Evolutionary conservation across 2,113 vertebrate genomes (phyloP).

Genomic region (Xyliphius kryptos): DNA sequence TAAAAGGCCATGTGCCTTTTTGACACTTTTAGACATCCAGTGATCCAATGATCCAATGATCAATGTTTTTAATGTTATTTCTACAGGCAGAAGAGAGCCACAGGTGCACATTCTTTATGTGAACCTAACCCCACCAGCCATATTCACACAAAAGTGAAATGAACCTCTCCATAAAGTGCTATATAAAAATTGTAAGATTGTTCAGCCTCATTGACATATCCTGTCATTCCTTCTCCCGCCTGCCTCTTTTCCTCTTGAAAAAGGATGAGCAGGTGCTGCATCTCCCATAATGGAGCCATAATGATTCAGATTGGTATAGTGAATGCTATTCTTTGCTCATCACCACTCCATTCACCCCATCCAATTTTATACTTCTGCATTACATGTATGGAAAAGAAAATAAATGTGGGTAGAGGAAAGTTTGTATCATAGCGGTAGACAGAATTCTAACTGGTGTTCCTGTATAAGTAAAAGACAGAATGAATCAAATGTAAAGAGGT

Average conservation of each 20-base stretch:
- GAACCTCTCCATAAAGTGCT: background rate
- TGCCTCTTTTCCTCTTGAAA: conserved; percentile 13
- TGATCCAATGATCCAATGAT: too few relatives aligned
- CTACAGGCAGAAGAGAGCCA: background rate
- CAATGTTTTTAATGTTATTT: too few relatives aligned
- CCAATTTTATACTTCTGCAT: conserved; percentile 15
- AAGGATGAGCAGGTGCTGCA: conserved; percentile 17
- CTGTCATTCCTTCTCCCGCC: background rate
- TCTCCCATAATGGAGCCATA: conserved; percentile 12
- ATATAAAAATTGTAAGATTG: background rate
- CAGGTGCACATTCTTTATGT: background rate
- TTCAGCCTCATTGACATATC: conserved; percentile 9
- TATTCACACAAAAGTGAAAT: conserved; percentile 6
- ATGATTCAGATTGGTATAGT: conserved; percentile 15
- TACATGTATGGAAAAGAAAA: conserved; percentile 9
- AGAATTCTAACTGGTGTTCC: conserved; percentile 2
- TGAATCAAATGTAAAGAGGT: background rate
- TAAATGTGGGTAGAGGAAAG: conserved; percentile 1
- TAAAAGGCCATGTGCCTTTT: too few relatives aligned
- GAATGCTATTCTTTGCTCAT: conserved; percentile 18
- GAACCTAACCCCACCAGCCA: background rate
- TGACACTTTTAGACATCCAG: too few relatives aligned
- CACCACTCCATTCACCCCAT: conserved; percentile 17
- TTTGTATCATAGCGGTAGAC: background rate
- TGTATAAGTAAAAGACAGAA: conserved; percentile 1